Evolutionary conservation across 1,140 invertebrate genomes (phyloP).

Genomic region (Drosophila bifasciata): DNA sequence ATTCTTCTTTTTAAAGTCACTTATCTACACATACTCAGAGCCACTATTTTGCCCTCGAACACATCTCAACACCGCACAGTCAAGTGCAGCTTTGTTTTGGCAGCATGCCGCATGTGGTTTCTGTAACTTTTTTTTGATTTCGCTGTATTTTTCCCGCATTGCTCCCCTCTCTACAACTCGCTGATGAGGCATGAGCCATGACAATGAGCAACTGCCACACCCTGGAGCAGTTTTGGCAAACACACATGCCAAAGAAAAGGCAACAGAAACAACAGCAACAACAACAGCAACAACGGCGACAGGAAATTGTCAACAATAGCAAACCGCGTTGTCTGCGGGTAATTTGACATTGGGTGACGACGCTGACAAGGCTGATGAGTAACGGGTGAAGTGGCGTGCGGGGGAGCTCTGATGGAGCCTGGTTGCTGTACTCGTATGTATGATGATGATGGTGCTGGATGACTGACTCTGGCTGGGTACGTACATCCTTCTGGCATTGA

Average conservation of each 20-base stretch:
- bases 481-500: conserved; percentile 33
- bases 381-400: no score
- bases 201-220: conserved; percentile 52
- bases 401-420: no score
- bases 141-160: conserved; percentile 6
- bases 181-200: conserved; percentile 50
- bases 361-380: conserved; percentile 16
- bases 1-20: no score
- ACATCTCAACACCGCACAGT: conserved; percentile 8
- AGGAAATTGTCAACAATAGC: conserved; percentile 72
- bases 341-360: conserved; percentile 56
- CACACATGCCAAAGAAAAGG: conserved; percentile 19
- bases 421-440: not conserved
- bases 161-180: conserved; percentile 24
- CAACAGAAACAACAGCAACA: conserved; percentile 15
- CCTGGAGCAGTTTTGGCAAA: conserved; percentile 27
- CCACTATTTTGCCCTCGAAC: no score
- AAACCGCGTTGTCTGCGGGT: conserved; percentile 63
- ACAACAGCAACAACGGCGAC: conserved; percentile 28
- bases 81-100: conserved; percentile 43
- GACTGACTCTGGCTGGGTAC: conserved; percentile 5
- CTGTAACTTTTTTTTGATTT: conserved; percentile 5
- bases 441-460: not conserved
- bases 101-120: conserved; percentile 25
- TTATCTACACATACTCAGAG: no score